phyloP scores from a whole-genome alignment of 2,888 invertebrate genomes.

The Dynastes tityus region DNA sequence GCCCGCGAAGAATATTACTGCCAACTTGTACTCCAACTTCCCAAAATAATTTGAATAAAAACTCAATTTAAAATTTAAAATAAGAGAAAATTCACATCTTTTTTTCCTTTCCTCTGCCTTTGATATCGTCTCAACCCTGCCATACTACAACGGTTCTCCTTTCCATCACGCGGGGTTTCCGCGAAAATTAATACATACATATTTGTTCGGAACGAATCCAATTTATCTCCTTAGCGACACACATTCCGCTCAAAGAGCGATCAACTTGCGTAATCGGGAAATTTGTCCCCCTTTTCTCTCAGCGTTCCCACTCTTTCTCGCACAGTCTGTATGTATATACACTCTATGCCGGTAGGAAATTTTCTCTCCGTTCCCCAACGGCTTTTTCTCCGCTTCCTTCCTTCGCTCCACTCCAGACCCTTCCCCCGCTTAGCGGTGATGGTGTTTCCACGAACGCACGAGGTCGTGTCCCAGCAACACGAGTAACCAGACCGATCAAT shows the following conservation, averaged over 20 bases:
- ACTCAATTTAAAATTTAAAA: slow-evolving; percentile 40
- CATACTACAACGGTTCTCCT: slow-evolving; percentile 29
- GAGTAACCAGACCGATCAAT: slow-evolving; percentile 63
- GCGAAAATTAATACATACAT: slow-evolving; percentile 46
- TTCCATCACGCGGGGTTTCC: slow-evolving; percentile 11
- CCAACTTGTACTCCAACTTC: slow-evolving; percentile 23
- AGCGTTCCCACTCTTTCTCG: slow-evolving; percentile 9
- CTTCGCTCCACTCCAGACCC: slow-evolving; percentile 34
- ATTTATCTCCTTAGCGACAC: slow-evolving; percentile 49
- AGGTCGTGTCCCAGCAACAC: slow-evolving; percentile 57
- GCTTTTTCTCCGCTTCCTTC: slow-evolving; percentile 35
- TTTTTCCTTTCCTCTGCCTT: background rate
- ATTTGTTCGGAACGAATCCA: slow-evolving; percentile 45
- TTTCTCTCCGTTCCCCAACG: slow-evolving; percentile 21
- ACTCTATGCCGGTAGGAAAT: background rate
- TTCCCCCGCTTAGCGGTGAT: slow-evolving; percentile 27
- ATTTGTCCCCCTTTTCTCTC: slow-evolving; percentile 51
- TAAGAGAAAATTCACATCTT: slow-evolving; percentile 25
- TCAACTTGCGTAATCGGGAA: slow-evolving; percentile 57
- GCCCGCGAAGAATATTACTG: background rate
- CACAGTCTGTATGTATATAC: slow-evolving; percentile 2
- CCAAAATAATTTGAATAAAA: slow-evolving; percentile 40
- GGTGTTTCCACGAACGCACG: slow-evolving; percentile 39
- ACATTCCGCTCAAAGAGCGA: slow-evolving; percentile 52
- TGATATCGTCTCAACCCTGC: background rate